phyloP scores from a whole-genome alignment of 2,113 vertebrate species.

The Cervus canadensis region DNA sequence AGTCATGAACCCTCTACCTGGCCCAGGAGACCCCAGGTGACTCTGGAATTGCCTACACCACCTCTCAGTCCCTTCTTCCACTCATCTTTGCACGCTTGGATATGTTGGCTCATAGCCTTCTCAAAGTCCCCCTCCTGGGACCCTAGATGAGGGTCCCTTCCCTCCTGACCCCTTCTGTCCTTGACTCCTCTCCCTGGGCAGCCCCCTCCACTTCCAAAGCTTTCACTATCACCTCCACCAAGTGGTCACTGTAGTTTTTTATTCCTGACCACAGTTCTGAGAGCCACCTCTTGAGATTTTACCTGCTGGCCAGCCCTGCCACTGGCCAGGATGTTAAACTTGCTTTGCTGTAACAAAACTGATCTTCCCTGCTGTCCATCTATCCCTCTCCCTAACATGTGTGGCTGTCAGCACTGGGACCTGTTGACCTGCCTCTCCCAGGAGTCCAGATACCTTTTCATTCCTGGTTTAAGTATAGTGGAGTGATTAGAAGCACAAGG shows the following conservation, averaged over 20 bases:
- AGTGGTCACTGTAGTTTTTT: neutral
- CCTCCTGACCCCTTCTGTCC: neutral
- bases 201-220: neutral
- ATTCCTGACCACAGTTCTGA: neutral
- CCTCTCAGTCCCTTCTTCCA: neutral
- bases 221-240: neutral
- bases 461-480: neutral
- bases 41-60: neutral
- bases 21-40: neutral
- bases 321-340: neutral
- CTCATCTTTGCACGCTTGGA: neutral
- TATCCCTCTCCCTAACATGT: neutral
- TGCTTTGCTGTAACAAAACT: neutral
- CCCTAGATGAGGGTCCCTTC: neutral
- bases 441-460: neutral
- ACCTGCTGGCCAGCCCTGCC: neutral
- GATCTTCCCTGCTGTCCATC: too few species aligned
- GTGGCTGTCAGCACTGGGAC: neutral
- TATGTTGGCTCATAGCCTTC: neutral
- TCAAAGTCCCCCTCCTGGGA: neutral
- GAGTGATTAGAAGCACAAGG: neutral
- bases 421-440: too few species aligned
- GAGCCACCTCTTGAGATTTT: neutral
- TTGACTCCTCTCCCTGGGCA: neutral
- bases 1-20: neutral